Evolutionary conservation across 2,888 invertebrate genomes (phyloP).

Genomic region (Nemoura dubitans): DNA sequence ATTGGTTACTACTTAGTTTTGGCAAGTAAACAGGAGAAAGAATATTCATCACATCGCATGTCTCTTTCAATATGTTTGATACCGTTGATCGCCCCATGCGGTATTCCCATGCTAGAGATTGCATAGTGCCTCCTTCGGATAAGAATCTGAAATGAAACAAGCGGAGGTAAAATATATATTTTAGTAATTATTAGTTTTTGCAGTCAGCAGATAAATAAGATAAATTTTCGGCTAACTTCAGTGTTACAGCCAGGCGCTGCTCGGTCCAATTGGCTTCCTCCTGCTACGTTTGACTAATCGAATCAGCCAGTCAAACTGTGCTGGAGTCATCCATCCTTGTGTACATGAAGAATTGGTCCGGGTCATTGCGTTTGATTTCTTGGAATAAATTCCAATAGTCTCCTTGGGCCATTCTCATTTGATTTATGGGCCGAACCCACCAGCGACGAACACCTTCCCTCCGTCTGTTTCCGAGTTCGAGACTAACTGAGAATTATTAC

Average conservation of each 20-base stretch:
- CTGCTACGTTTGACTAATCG: too few species aligned
- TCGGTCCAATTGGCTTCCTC: too few species aligned
- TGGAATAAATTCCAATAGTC: conserved; percentile 33
- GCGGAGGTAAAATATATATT: background rate
- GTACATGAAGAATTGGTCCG: conserved; percentile 21
- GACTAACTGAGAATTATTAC: too few species aligned
- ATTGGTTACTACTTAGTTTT: conserved; percentile 51
- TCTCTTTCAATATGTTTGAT: conserved; percentile 37
- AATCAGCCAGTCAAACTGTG: conserved; percentile 30
- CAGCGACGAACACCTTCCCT: background rate
- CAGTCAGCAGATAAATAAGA: background rate
- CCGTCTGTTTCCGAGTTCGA: conserved; percentile 19
- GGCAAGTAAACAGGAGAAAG: conserved; percentile 14
- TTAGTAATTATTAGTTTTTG: too few species aligned
- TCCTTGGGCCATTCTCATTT: background rate
- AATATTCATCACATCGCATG: conserved; percentile 25
- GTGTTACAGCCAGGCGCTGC: conserved; percentile 8
- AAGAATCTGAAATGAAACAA: background rate
- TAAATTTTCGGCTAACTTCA: background rate
- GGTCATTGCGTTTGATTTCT: background rate
- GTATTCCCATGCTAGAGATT: conserved; percentile 23
- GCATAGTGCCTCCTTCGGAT: background rate
- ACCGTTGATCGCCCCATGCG: conserved; percentile 39
- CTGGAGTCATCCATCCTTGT: conserved; percentile 35
- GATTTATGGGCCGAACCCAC: conserved; percentile 27